These are phyloP conservation scores for Drosophila conformis DNA, from an alignment of 2,888 invertebrate species.

Conservation along the genomic window DNA sequence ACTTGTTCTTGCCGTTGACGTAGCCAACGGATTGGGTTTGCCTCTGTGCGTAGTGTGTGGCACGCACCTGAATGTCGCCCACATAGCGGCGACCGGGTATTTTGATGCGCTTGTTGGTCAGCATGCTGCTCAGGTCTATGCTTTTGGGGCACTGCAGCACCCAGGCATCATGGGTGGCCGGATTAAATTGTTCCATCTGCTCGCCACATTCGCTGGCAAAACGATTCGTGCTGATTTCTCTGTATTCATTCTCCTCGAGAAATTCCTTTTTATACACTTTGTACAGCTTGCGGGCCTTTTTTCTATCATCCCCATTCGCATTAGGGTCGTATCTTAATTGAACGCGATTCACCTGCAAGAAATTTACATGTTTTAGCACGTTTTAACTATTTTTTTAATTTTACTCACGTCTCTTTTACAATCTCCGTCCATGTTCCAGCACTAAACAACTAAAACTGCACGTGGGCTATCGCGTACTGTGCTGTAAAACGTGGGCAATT, in stretches of 20 bases:
- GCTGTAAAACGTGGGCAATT: background rate
- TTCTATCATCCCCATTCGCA: background rate
- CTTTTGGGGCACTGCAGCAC: conserved; percentile 61
- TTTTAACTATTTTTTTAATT: background rate
- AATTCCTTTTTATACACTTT: conserved; percentile 36
- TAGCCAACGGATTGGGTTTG: conserved; percentile 47
- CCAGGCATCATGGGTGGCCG: conserved; percentile 57
- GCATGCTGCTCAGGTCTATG: conserved; percentile 15
- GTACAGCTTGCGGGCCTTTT: background rate
- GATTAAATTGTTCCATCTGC: conserved; percentile 42
- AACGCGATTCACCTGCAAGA: background rate
- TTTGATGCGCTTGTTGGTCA: conserved; percentile 52
- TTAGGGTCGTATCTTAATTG: background rate
- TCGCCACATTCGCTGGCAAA: conserved; percentile 18
- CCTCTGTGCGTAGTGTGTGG: conserved; percentile 22
- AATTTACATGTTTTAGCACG: background rate
- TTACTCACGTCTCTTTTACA: background rate
- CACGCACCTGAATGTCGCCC: conserved; percentile 48
- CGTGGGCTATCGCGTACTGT: background rate
- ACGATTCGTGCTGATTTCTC: background rate
- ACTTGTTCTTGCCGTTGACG: conserved; percentile 47
- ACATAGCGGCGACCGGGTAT: conserved; percentile 58
- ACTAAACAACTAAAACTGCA: background rate
- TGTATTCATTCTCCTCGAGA: conserved; percentile 40
- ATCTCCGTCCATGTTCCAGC: background rate